phyloP scores from a whole-genome alignment of 2,888 invertebrate genomes.

The Cosmorhoe ocellata region DNA sequence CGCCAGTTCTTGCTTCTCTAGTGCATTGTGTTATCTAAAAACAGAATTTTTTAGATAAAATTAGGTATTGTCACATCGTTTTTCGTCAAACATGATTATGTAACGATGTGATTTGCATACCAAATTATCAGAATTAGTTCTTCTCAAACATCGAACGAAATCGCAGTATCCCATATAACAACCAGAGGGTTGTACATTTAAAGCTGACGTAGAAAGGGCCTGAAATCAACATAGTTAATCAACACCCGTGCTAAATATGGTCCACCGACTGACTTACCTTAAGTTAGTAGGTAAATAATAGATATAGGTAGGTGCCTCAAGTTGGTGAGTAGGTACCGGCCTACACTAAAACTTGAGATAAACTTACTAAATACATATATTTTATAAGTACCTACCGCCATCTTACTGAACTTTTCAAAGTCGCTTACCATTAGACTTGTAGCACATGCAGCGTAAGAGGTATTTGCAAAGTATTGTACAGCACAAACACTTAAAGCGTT shows the following conservation, averaged over 20 bases:
- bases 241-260: too few species aligned
- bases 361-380: too few species aligned
- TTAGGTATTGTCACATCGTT: too few species aligned
- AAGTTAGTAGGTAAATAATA: too few species aligned
- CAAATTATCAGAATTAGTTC: slow-evolving; percentile 80
- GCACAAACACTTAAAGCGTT: slow-evolving; percentile 79
- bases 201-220: slow-evolving; percentile 70
- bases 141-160: slow-evolving; percentile 82
- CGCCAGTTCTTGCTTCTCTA: slow-evolving; percentile 74
- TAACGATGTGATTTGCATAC: slow-evolving; percentile 49
- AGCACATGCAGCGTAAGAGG: slow-evolving; percentile 77
- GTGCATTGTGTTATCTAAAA: slow-evolving; percentile 80
- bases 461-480: slow-evolving; percentile 76
- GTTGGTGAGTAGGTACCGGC: too few species aligned
- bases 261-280: too few species aligned
- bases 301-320: too few species aligned
- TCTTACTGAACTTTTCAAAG: too few species aligned
- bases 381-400: too few species aligned
- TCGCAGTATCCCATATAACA: slow-evolving; percentile 84
- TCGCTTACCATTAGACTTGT: slow-evolving; percentile 71
- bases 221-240: slow-evolving; percentile 34
- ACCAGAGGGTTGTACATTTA: slow-evolving; percentile 72
- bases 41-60: neutral
- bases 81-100: too few species aligned
- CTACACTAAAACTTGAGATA: too few species aligned